phyloP scores from a whole-genome alignment of 1,140 invertebrate species.

The Copidosoma floridanum region DNA sequence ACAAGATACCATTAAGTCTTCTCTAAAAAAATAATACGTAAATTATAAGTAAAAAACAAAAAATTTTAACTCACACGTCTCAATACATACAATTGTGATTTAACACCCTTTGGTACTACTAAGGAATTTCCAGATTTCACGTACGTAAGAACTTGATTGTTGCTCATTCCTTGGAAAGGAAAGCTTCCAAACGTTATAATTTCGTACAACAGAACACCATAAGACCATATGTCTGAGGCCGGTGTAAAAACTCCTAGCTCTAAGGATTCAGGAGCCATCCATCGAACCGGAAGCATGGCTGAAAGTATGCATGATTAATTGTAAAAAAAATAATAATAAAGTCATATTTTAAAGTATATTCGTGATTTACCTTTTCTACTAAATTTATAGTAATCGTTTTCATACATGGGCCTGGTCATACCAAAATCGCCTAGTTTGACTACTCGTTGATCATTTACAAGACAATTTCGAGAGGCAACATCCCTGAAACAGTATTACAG shows the following conservation, averaged over 20 bases:
- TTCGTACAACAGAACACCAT: constrained; percentile 80
- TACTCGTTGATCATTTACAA: constrained; percentile 76
- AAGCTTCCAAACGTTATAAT: constrained; percentile 85
- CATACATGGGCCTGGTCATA: constrained; percentile 85
- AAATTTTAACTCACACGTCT: too few relatives aligned
- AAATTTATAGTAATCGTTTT: constrained; percentile 85
- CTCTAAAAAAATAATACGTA: constrained; percentile 53
- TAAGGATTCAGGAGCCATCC: constrained; percentile 89
- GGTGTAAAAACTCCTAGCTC: constrained; percentile 79
- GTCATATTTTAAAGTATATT: neutral
- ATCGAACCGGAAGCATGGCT: constrained; percentile 85
- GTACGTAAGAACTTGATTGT: constrained; percentile 78
- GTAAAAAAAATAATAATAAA: neutral
- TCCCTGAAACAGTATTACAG: constrained; percentile 67
- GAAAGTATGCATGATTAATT: too few relatives aligned
- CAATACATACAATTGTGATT: constrained; percentile 72
- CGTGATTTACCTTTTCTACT: constrained; percentile 74
- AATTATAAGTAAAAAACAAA: neutral
- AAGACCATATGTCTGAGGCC: constrained; percentile 84
- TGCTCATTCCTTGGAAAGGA: constrained; percentile 82
- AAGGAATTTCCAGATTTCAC: constrained; percentile 75
- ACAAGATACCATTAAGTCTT: constrained; percentile 72
- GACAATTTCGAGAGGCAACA: constrained; percentile 83
- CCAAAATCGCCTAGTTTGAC: constrained; percentile 93
- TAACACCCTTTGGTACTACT: constrained; percentile 70